Evolutionary conservation across 2,797 vertebrate species (phyloP).

Genomic region (Cirrhinus mrigala): DNA sequence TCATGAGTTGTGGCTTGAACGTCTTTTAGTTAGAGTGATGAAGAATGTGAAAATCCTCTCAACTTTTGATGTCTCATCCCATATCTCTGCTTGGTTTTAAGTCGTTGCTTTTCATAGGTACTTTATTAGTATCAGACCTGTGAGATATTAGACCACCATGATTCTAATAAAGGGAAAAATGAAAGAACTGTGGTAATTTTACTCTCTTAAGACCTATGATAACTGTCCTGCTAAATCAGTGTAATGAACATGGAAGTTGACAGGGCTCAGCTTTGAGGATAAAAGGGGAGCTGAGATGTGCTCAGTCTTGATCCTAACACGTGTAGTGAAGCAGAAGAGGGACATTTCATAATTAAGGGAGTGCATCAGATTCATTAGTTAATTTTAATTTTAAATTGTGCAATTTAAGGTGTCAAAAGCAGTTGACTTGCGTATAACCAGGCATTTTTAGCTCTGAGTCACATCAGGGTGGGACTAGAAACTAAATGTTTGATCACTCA

Average conservation of each 20-base stretch:
- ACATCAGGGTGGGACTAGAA: neutral
- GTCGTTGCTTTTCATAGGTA: neutral
- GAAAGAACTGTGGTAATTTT: conserved; percentile 21
- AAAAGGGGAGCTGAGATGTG: conserved; percentile 2
- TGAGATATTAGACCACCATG: neutral
- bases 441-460: neutral
- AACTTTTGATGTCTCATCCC: conserved; percentile 5
- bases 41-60: conserved; percentile 27
- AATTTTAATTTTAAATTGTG: no score
- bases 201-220: conserved; percentile 25
- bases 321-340: neutral
- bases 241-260: conserved; percentile 19
- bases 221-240: neutral
- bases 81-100: conserved; percentile 13
- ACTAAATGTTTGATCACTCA: neutral
- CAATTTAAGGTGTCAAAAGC: neutral
- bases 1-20: neutral
- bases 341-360: neutral
- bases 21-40: neutral
- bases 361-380: no score
- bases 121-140: neutral
- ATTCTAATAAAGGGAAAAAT: conserved; percentile 20
- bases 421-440: neutral
- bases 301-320: neutral
- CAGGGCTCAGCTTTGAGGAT: conserved; percentile 23